phyloP scores from a whole-genome alignment of 1,140 invertebrate genomes.

The Bombus pyrosoma region DNA sequence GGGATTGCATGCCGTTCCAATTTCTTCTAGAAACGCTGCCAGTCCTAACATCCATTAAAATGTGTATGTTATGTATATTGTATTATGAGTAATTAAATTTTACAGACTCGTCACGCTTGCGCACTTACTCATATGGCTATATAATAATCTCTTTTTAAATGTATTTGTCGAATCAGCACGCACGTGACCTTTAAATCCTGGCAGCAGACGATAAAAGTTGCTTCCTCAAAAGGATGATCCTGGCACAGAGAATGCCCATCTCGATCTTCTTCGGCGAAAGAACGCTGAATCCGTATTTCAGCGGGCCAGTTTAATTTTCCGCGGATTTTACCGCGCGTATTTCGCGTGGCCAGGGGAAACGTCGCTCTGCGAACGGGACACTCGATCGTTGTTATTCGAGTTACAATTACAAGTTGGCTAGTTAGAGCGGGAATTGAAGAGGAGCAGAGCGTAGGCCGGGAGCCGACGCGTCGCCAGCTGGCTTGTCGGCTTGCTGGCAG shows the following conservation, averaged over 20 bases:
- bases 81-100: no score
- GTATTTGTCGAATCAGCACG: background rate
- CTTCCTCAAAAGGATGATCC: background rate
- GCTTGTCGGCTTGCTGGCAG: slow-evolving; percentile 51
- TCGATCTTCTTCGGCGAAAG: background rate
- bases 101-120: no score
- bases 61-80: no score
- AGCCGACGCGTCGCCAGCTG: slow-evolving; percentile 5
- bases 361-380: background rate
- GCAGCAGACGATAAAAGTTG: background rate
- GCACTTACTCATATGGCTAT: no score
- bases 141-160: background rate
- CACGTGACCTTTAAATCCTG: background rate
- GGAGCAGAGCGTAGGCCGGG: background rate
- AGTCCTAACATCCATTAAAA: no score
- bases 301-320: background rate
- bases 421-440: slow-evolving; percentile 34
- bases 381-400: slow-evolving; percentile 35
- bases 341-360: background rate
- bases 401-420: slow-evolving; percentile 35
- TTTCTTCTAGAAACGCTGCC: no score
- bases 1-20: no score
- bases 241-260: background rate
- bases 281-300: background rate
- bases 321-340: background rate